Base-by-base conservation (phyloP, 2,797 vertebrate species). In the Garrulus glandarius region DNA sequence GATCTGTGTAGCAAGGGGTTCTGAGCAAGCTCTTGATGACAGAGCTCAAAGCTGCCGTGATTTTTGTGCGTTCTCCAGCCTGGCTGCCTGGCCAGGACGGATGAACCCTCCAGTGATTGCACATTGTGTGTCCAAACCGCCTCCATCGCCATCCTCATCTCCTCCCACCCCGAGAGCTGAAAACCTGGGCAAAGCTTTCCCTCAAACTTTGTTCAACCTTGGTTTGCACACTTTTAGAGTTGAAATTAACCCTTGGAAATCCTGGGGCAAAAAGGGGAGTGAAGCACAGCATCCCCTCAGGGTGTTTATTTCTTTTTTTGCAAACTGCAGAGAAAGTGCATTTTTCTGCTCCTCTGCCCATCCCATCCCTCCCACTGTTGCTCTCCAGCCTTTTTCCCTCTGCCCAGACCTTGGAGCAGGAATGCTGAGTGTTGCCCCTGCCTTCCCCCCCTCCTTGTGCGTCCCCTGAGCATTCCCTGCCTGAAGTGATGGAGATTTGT, bases 181-280 rank as follows among this genome's bases (percentile, higher is more conserved):
- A 95, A 84, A 91, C 92, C 94, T 91, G 92, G 92, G 93, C 84
- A 95, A 94, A 96, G 88, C 94, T 92, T 93, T 78, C 86, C 83
- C 50, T 89, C 30, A 30, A 5, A 34, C 71, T 34, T 26, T 30
- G 88, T 96, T 97, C 96, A 97, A 96, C 96, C 95, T 96, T 27
- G 95, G 95, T 93, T 96, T 95, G 94, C 86, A 84, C 81, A 26
- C 27, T 37, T 57, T 36, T 23, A 7, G 10, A 61, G 23, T 19
- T 10, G 15, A 52, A 89, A 80, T 55, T 1, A n/a, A 27, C 47
- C 36, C 52, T 56, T 13, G 1, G 26, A 55, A 63, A 19, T 44
- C 50, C 37, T 34, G 55, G 76, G 43, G 15, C 32, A 34, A 23
- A 67, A 17, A 32, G 39, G 29, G 32, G 22, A 19, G 3, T 6